Evolutionary conservation across 1,140 invertebrate genomes (phyloP).

Genomic region (Hycleus phaleratus): DNA sequence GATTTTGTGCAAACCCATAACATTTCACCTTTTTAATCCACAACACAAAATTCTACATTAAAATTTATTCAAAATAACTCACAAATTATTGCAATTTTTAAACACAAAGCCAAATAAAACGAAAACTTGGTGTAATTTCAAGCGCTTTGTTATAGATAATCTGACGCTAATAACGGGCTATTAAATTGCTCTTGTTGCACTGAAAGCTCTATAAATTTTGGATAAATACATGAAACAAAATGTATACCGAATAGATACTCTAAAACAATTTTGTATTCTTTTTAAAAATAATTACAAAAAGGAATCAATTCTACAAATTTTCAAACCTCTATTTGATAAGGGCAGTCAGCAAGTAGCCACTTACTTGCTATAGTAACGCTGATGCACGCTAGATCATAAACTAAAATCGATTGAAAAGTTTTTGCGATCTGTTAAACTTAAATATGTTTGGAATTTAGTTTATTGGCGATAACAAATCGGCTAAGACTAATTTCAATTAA

Average conservation of each 20-base stretch:
- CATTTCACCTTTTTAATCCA: too few species aligned
- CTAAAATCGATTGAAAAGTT: background rate
- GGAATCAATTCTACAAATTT: background rate
- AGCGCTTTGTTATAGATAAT: background rate
- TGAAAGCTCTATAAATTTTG: background rate
- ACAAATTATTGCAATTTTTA: too few species aligned
- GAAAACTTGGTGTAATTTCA: too few species aligned
- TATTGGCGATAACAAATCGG: conserved; percentile 9
- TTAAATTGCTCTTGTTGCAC: conserved; percentile 6
- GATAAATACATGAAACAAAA: background rate
- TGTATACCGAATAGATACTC: background rate
- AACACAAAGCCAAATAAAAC: too few species aligned
- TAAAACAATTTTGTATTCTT: background rate
- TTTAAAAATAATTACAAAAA: too few species aligned
- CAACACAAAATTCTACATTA: too few species aligned
- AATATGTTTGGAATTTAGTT: conserved; percentile 7
- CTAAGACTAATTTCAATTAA: conserved; percentile 6
- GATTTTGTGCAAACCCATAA: too few species aligned
- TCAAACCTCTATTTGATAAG: conserved; percentile 1
- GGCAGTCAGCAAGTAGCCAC: conserved; percentile 2
- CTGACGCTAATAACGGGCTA: conserved; percentile 3
- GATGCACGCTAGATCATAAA: conserved; percentile 8
- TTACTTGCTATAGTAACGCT: conserved; percentile 6
- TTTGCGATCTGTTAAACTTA: background rate
- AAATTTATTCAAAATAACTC: too few species aligned